Conservation (phyloP, 1,140 invertebrate species). For the Drosophila ercepeae region DNA sequence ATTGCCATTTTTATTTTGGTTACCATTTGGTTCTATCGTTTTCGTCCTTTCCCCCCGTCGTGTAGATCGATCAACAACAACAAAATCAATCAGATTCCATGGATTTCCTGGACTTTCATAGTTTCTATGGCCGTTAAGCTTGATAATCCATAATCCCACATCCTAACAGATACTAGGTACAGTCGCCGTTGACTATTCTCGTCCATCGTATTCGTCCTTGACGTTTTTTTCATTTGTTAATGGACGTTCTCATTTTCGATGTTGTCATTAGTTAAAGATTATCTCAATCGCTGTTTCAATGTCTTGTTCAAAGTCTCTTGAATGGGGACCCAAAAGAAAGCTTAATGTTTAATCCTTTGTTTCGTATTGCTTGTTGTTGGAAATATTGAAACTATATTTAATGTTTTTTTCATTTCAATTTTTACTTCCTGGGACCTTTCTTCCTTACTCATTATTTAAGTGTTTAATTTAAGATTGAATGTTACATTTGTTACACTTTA, state of each 20-base stretch:
- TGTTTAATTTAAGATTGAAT: conserved; percentile 36
- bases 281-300: conserved; percentile 39
- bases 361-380: neutral
- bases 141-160: conserved; percentile 20
- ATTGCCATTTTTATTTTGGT: conserved; percentile 41
- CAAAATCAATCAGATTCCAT: conserved; percentile 82
- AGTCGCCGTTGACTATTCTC: conserved; percentile 67
- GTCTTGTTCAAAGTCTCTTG: conserved; percentile 8
- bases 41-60: conserved; percentile 29
- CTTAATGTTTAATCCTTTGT: neutral
- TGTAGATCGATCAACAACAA: conserved; percentile 82
- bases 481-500: conserved; percentile 44
- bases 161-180: conserved; percentile 65
- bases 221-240: conserved; percentile 35
- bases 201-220: conserved; percentile 45
- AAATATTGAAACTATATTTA: neutral
- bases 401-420: neutral
- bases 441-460: neutral
- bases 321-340: conserved; percentile 3
- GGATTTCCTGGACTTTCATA: conserved; percentile 83
- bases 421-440: neutral
- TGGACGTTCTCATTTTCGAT: conserved; percentile 47
- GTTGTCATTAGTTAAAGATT: conserved; percentile 40
- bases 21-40: conserved; percentile 3
- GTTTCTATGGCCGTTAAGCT: conserved; percentile 78